Base-by-base conservation (phyloP, 2,888 invertebrate genomes). In the Pyrrhopygopsis socrates region DNA sequence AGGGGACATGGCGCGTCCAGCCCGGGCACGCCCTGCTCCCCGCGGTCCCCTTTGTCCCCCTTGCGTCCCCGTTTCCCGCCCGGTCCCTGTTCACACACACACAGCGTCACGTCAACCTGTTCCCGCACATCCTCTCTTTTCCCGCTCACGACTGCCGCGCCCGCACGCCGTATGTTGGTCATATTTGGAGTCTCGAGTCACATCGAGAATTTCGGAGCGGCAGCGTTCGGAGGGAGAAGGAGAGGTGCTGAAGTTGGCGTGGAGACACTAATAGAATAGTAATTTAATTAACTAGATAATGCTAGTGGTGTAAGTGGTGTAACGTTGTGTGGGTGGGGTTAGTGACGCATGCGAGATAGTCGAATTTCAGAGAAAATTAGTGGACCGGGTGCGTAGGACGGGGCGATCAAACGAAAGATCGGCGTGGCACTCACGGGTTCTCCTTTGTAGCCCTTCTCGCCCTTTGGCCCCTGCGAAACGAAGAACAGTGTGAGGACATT, bases 1-100 rank as follows among this genome's bases (percentile, higher is more conserved):
- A 99, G 98, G 91, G 99, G 99, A 98, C 99, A 99, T n/a, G 99
- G 99, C 67, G 99, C 99, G 98, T 99, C 99, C 95, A 99, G 98
- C 54, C 99, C 99, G 50, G 99, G 99, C 92, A 99, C 99, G 93
- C 99, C 99, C 98, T 99, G 99, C 95, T 99, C 99, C 82, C 99
- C 99, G 97, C 99, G 99, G 95, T 99, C 99, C 60, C 99, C 99
- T 95, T 99, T 99, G 97, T 99, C 99, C 45, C 99, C 99, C 97
- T 99, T 99, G 93, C 99, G 98, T 79, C 99, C 99, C 94, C 99
- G 98, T 97, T 99, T 99, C 86, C 99, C 99, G 87, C 99, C 98
- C 81, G 99, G 99, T 81, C 99, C 99, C 99, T 99, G 98, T 93
- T 83, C 94, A 94, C 91, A 89, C 91, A 83, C 95, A 94, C 90